Conservation (phyloP, 2,797 vertebrate species). For the Naso thynnoides region DNA sequence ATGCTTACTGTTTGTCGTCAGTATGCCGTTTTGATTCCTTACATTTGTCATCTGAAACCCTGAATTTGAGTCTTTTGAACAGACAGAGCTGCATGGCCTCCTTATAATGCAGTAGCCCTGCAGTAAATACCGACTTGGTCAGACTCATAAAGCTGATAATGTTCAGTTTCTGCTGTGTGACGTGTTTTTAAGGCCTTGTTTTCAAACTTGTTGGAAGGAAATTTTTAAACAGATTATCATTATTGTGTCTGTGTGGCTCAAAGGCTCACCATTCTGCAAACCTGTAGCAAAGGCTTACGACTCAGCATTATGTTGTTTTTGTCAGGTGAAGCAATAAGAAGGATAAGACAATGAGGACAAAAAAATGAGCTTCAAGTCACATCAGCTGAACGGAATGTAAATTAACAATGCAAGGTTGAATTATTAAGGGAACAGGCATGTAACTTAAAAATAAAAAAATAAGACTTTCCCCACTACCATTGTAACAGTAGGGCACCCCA, state of each 20-base stretch:
- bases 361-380: neutral
- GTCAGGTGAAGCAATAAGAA: neutral
- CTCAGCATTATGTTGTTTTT: neutral
- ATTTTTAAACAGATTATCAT: neutral
- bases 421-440: slow-evolving; percentile 3
- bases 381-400: slow-evolving; percentile 9
- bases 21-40: neutral
- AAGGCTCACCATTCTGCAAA: neutral
- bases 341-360: neutral
- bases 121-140: slow-evolving; percentile 6
- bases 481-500: neutral
- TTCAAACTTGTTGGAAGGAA: neutral
- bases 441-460: slow-evolving; percentile 16
- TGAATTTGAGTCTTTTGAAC: neutral
- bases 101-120: neutral
- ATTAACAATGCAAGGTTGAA: neutral
- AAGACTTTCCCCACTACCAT: neutral
- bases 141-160: slow-evolving; percentile 9
- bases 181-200: neutral
- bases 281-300: neutral
- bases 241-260: neutral
- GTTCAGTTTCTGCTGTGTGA: neutral
- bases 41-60: neutral
- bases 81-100: neutral
- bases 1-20: neutral